Conservation (phyloP, 1,140 invertebrate species). For the Drosophila cardini region DNA sequence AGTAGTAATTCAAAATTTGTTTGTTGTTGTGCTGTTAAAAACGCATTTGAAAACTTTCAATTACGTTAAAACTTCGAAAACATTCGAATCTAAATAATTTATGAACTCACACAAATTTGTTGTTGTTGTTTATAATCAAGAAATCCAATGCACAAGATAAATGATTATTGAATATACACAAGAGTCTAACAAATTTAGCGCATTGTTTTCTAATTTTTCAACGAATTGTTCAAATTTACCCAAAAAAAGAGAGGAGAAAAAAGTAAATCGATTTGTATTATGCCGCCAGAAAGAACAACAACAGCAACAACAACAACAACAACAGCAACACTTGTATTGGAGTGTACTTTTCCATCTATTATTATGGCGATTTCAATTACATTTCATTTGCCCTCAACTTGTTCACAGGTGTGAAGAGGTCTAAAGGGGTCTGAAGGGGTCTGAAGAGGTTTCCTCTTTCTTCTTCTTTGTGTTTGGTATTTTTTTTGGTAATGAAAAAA, state of each 20-base stretch:
- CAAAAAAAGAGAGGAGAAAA: slow-evolving; percentile 34
- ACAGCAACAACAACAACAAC: slow-evolving; percentile 39
- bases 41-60: background rate
- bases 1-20: no score
- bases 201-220: slow-evolving; percentile 69
- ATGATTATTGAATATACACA: slow-evolving; percentile 70
- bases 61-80: slow-evolving; percentile 43
- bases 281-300: slow-evolving; percentile 30
- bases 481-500: slow-evolving; percentile 71
- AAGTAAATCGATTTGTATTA: slow-evolving; percentile 64
- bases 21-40: no score
- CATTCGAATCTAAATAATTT: slow-evolving; percentile 59
- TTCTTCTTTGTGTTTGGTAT: slow-evolving; percentile 9
- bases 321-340: slow-evolving; percentile 23
- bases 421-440: slow-evolving; percentile 9
- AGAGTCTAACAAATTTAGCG: slow-evolving; percentile 69
- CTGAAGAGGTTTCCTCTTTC: slow-evolving; percentile 52
- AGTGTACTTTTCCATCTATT: slow-evolving; percentile 24
- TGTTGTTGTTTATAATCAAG: slow-evolving; percentile 69
- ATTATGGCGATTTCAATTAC: slow-evolving; percentile 58
- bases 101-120: slow-evolving; percentile 40
- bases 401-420: slow-evolving; percentile 75
- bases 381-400: slow-evolving; percentile 63
- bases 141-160: slow-evolving; percentile 68
- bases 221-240: slow-evolving; percentile 56